phyloP scores from a whole-genome alignment of 2,113 vertebrate species.

The Passerina amoena region DNA sequence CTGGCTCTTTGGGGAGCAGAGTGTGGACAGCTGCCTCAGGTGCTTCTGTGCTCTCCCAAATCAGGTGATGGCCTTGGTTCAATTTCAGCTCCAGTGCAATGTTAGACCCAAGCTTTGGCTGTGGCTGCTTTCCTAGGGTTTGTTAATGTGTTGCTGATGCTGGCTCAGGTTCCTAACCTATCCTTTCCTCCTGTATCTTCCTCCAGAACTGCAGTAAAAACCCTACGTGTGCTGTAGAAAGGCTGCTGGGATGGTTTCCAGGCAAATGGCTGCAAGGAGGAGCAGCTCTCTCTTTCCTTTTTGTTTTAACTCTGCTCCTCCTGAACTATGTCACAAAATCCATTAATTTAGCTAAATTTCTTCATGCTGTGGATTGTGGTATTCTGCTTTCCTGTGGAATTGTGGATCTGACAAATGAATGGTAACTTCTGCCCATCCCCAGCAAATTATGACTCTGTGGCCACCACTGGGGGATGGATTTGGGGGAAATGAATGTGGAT shows the following conservation, averaged over 20 bases:
- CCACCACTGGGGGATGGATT: neutral
- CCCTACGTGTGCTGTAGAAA: neutral
- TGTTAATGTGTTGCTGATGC: neutral
- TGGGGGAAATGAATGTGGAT: neutral
- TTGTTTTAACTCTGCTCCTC: neutral
- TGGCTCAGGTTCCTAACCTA: neutral
- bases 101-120: neutral
- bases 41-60: neutral
- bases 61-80: neutral
- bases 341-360: neutral
- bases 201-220: neutral
- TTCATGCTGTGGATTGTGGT: accelerated
- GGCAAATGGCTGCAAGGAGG: neutral
- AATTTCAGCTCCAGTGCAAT: neutral
- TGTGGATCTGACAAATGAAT: neutral
- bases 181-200: neutral
- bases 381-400: neutral
- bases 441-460: neutral
- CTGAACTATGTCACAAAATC: neutral
- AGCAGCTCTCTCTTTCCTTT: neutral
- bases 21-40: neutral
- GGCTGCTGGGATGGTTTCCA: neutral
- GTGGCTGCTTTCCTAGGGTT: neutral
- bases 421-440: neutral
- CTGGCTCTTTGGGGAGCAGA: neutral